These are phyloP conservation scores for Drosophila cognata DNA, from an alignment of 2,888 invertebrate genomes.

Conservation along the genomic window DNA sequence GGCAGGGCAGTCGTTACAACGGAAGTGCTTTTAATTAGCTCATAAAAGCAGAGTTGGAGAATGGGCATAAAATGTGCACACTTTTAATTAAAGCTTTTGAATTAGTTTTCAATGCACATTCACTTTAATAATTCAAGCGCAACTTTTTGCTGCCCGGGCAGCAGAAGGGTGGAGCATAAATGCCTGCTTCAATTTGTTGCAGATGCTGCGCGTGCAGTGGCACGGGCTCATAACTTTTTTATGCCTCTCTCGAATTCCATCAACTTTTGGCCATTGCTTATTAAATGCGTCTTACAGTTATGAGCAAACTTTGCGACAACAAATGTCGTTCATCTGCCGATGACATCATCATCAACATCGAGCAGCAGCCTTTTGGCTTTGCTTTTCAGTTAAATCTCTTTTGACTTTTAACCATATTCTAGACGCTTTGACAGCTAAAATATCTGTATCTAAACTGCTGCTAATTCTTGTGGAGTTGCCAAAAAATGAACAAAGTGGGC, in stretches of 20 bases:
- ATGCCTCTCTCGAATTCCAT: slow-evolving; percentile 41
- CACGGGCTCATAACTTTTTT: slow-evolving; percentile 26
- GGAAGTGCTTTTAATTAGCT: slow-evolving; percentile 68
- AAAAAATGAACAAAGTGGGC: slow-evolving; percentile 13
- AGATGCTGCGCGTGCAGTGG: slow-evolving; percentile 27
- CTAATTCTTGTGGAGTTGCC: slow-evolving; percentile 16
- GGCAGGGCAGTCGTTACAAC: slow-evolving; percentile 17
- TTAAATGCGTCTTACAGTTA: slow-evolving; percentile 64
- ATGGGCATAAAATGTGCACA: slow-evolving; percentile 29
- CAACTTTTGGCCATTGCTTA: slow-evolving; percentile 46
- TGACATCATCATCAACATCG: slow-evolving; percentile 51
- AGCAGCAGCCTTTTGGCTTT: background rate
- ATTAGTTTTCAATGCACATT: slow-evolving; percentile 58
- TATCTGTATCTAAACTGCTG: slow-evolving; percentile 10
- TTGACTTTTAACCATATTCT: slow-evolving; percentile 7
- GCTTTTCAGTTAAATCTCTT: background rate
- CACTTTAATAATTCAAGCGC: slow-evolving; percentile 15
- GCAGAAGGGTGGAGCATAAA: background rate
- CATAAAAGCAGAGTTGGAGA: slow-evolving; percentile 37
- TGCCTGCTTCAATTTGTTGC: slow-evolving; percentile 26
- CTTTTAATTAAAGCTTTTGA: slow-evolving; percentile 61
- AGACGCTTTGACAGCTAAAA: slow-evolving; percentile 25
- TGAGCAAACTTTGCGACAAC: slow-evolving; percentile 59
- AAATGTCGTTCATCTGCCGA: slow-evolving; percentile 62
- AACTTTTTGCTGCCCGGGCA: slow-evolving; percentile 11